Percentiles rank a stretch among this genome's conserved stretches.
Conservation (phyloP, 2,797 vertebrate genomes). For the Philypnodon macrostomus region DNA sequence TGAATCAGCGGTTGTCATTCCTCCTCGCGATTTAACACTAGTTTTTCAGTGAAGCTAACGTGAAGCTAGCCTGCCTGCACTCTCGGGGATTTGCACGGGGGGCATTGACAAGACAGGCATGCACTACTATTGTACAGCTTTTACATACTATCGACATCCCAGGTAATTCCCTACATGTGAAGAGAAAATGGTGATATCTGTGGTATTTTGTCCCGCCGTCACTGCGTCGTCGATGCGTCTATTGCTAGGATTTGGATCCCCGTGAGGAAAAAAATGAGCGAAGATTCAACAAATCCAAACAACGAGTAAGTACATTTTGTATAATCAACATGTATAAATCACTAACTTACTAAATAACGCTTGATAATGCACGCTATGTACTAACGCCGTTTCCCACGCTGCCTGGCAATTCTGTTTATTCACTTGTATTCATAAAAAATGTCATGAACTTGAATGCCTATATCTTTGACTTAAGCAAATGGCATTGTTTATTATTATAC, state of each 20-base stretch:
- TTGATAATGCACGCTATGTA: not conserved
- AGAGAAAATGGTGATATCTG: constrained; percentile 91
- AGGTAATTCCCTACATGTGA: constrained; percentile 52
- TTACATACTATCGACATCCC: constrained; percentile 46
- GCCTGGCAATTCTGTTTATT: constrained; percentile 3
- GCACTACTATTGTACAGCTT: constrained; percentile 45
- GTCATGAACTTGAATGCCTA: not conserved
- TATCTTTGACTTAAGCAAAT: too few relatives aligned
- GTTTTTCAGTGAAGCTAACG: constrained; percentile 58
- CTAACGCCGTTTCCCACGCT: not conserved
- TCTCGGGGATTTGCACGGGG: constrained; percentile 50
- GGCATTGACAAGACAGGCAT: constrained; percentile 55
- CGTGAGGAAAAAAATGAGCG: constrained; percentile 98
- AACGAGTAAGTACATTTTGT: constrained; percentile 85
- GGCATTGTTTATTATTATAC: too few relatives aligned
- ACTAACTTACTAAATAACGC: not conserved
- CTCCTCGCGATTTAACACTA: constrained; percentile 68
- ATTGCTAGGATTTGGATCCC: constrained; percentile 86
- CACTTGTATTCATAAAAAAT: not conserved
- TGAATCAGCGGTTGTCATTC: constrained; percentile 76
- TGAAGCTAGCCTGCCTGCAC: constrained; percentile 58
- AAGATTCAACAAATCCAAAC: constrained; percentile 97
- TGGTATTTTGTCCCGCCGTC: constrained; percentile 86
- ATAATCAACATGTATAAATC: not conserved
- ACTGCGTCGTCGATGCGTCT: constrained; percentile 83